phyloP scores from a whole-genome alignment of 2,888 invertebrate species.

The Argynnis bischoffii region DNA sequence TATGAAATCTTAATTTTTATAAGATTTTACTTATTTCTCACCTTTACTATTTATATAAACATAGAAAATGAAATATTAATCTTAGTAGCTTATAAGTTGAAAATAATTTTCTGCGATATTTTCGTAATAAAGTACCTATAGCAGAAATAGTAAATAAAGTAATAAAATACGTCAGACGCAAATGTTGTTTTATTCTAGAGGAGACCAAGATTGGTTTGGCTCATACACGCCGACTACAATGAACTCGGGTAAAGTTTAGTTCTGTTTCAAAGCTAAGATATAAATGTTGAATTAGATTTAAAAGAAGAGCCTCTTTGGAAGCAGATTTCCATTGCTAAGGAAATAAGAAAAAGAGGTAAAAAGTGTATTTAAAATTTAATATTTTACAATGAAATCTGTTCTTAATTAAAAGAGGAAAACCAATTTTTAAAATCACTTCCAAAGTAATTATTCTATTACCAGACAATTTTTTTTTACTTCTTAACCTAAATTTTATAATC shows the following conservation, averaged over 20 bases:
- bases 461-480: no score
- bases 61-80: no score
- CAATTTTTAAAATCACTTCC: no score
- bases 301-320: conserved; percentile 37
- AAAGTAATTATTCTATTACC: no score
- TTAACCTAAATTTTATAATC: no score
- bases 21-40: neutral
- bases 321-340: neutral
- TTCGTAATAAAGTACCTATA: neutral
- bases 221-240: conserved; percentile 56
- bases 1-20: no score
- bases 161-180: neutral
- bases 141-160: neutral
- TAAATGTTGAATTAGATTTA: conserved; percentile 38
- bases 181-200: conserved; percentile 52
- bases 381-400: no score
- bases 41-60: neutral
- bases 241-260: conserved; percentile 56
- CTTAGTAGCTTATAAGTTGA: no score
- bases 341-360: neutral
- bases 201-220: conserved; percentile 62
- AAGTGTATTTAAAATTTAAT: no score
- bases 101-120: neutral
- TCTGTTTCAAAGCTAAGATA: conserved; percentile 49
- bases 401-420: no score